These are phyloP conservation scores for Drosophila kambysellisi DNA, from an alignment of 2,888 invertebrate genomes.

Conservation along the genomic window DNA sequence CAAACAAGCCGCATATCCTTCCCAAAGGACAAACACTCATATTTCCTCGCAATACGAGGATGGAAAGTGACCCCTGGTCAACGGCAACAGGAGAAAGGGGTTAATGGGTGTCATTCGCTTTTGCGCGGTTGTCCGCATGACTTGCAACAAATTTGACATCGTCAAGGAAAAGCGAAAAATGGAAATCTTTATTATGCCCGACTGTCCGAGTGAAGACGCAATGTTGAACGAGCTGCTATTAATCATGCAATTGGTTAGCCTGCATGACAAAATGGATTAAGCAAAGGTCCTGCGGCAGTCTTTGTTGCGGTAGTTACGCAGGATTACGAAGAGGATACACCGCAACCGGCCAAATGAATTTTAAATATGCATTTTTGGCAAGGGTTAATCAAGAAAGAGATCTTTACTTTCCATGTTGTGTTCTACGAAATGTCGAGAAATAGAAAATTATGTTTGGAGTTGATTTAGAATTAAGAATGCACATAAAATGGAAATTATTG, in stretches of 20 bases:
- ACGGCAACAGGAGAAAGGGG: constrained; percentile 42
- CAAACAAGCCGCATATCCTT: constrained; percentile 60
- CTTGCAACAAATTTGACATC: constrained; percentile 49
- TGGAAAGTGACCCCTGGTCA: constrained; percentile 67
- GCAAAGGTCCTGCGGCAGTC: constrained; percentile 53
- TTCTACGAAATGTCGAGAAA: background rate
- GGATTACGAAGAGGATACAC: background rate
- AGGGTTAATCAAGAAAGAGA: background rate
- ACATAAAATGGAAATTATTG: background rate
- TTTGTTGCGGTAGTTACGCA: constrained; percentile 48
- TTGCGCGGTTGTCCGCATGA: constrained; percentile 69
- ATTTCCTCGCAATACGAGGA: constrained; percentile 47
- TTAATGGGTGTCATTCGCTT: constrained; percentile 60
- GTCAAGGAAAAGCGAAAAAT: constrained; percentile 13
- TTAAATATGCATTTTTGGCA: constrained; percentile 16
- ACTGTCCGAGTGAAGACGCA: constrained; percentile 39
- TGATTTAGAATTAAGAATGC: background rate
- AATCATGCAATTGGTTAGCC: constrained; percentile 71
- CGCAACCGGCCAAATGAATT: constrained; percentile 21
- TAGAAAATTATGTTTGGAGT: background rate
- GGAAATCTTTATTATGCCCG: constrained; percentile 39
- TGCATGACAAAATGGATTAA: constrained; percentile 68
- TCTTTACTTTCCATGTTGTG: background rate
- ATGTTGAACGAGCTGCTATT: constrained; percentile 48
- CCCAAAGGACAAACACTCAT: constrained; percentile 71